Evolutionary conservation across 2,113 vertebrate species (phyloP).

Genomic region (Malurus alboscapulatus): DNA sequence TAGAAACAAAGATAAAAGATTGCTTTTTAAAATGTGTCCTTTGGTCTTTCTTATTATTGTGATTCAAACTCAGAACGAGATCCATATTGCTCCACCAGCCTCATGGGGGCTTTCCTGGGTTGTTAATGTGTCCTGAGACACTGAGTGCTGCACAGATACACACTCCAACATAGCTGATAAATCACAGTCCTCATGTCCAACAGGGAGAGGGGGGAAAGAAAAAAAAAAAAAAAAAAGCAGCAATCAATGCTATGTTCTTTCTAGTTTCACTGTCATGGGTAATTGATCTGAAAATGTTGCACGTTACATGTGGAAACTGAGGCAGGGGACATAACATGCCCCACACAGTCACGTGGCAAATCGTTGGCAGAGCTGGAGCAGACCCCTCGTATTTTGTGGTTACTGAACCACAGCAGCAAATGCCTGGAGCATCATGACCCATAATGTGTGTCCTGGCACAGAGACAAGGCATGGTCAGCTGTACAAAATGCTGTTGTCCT

Average conservation of each 20-base stretch:
- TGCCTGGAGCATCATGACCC: not conserved
- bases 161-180: not conserved
- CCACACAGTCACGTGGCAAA: not conserved
- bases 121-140: not conserved
- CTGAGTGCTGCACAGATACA: not conserved
- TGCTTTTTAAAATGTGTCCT: not conserved
- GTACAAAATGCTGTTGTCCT: not conserved
- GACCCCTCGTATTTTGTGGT: not conserved
- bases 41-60: not conserved
- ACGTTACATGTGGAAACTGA: constrained; percentile 13
- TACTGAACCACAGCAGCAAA: not conserved
- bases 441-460: not conserved
- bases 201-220: not conserved
- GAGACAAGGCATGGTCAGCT: not conserved
- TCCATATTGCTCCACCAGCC: not conserved
- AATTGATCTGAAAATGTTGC: not conserved
- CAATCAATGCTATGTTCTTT: not conserved
- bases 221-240: not conserved
- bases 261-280: not conserved
- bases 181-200: not conserved
- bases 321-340: not conserved
- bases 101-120: not conserved
- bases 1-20: not conserved
- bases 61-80: constrained; percentile 21
- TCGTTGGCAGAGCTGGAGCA: not conserved